A percentile compares a stretch with the other conserved stretches of the same genome.
Conservation (phyloP, 2,888 invertebrate genomes). For the Agriopis aurantiaria region DNA sequence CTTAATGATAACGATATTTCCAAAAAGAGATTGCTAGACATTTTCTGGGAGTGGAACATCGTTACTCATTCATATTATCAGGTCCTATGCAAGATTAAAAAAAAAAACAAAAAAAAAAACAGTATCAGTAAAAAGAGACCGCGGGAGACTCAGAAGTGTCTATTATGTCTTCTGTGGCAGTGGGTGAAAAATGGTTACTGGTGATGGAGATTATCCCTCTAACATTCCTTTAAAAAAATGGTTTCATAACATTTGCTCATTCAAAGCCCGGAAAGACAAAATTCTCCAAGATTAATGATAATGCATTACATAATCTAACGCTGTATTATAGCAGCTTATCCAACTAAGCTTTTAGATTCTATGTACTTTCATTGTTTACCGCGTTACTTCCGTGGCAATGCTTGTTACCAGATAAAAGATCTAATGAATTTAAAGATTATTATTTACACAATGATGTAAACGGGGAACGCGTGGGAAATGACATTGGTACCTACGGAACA, state of each 20-base stretch:
- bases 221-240: too few species aligned
- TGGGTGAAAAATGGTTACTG: too few species aligned
- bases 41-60: too few species aligned
- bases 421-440: constrained; percentile 37
- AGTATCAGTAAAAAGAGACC: too few species aligned
- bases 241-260: constrained; percentile 1
- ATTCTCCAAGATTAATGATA: constrained; percentile 35
- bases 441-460: constrained; percentile 48
- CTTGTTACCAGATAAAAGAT: constrained; percentile 36
- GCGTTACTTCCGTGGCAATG: constrained; percentile 38
- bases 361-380: constrained; percentile 41
- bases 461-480: constrained; percentile 56
- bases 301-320: constrained; percentile 31
- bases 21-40: too few species aligned
- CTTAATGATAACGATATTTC: too few species aligned
- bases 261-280: constrained; percentile 19
- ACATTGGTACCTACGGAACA: constrained; percentile 48
- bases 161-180: too few species aligned
- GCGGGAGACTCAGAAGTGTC: too few species aligned
- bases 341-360: constrained; percentile 27
- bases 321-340: constrained; percentile 3
- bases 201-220: too few species aligned
- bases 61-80: too few species aligned
- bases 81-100: too few species aligned
- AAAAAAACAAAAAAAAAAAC: too few species aligned